A percentile compares a stretch with the other conserved stretches of the same genome.
Evolutionary conservation across 2,888 invertebrate species (phyloP).

Genomic region (Keiferia lycopersicella): DNA sequence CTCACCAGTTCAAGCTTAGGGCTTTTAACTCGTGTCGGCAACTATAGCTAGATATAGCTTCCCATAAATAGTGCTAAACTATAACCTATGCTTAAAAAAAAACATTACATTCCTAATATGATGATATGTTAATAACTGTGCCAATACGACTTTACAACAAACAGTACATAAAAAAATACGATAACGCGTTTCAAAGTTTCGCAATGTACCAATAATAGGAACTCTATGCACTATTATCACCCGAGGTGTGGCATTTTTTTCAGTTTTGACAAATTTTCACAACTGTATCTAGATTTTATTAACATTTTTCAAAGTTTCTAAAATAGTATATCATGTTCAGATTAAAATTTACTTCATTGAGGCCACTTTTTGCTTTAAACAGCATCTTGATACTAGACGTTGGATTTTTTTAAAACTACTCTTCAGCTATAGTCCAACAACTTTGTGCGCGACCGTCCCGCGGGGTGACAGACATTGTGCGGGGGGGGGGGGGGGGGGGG

Average conservation of each 20-base stretch:
- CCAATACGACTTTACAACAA: not conserved
- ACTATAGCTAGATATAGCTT: no score
- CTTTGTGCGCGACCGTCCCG: no score
- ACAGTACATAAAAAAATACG: not conserved
- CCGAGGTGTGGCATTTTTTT: not conserved
- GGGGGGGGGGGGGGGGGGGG: no score
- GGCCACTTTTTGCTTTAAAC: slow-evolving; percentile 9
- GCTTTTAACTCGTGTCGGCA: no score
- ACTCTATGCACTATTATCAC: not conserved
- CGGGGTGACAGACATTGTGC: no score
- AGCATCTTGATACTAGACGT: no score
- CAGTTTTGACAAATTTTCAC: not conserved
- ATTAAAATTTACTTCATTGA: slow-evolving; percentile 24
- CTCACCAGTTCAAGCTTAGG: no score
- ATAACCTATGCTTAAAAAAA: slow-evolving; percentile 1
- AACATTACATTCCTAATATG: not conserved
- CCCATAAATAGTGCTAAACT: slow-evolving; percentile 1
- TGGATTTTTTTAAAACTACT: not conserved
- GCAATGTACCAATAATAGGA: not conserved
- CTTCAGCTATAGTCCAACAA: slow-evolving; percentile 23
- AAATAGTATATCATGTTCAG: slow-evolving; percentile 13
- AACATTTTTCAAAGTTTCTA: slow-evolving; percentile 8
- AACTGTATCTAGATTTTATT: slow-evolving; percentile 11
- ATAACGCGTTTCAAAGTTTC: not conserved
- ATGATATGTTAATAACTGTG: not conserved